phyloP scores from a whole-genome alignment of 2,888 invertebrate genomes.

The Drosophila silvestris region DNA sequence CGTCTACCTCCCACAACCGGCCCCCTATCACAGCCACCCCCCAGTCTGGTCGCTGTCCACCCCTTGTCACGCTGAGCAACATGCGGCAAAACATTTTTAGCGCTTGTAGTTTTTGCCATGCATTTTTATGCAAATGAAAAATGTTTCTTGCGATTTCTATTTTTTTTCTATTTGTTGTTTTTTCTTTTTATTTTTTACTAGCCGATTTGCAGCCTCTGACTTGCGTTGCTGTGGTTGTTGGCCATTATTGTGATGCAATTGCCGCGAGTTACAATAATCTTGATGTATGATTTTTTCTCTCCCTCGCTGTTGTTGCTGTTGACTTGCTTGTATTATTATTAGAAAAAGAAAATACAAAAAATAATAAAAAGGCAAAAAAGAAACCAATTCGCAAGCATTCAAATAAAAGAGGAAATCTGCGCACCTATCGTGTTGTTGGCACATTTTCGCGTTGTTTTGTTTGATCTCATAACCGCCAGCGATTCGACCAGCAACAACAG shows the following conservation, averaged over 20 bases:
- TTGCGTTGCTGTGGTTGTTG: conserved; percentile 49
- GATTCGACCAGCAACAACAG: conserved; percentile 48
- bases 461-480: conserved; percentile 81
- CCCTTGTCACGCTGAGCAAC: conserved; percentile 57
- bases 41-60: conserved; percentile 5
- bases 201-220: conserved; percentile 47
- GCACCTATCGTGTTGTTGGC: conserved; percentile 76
- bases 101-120: conserved; percentile 76
- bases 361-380: conserved; percentile 25
- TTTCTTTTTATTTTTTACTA: conserved; percentile 15
- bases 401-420: conserved; percentile 67
- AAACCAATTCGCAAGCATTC: conserved; percentile 38
- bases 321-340: conserved; percentile 51
- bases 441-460: conserved; percentile 79
- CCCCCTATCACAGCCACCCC: conserved; percentile 8
- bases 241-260: conserved; percentile 80
- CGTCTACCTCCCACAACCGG: conserved; percentile 69
- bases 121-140: conserved; percentile 81
- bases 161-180: conserved; percentile 41
- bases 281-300: conserved; percentile 78
- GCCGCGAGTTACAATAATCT: conserved; percentile 81
- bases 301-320: conserved; percentile 32
- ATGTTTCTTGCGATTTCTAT: conserved; percentile 80
- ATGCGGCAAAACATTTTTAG: conserved; percentile 79
- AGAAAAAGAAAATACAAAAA: conserved; percentile 43